Evolutionary conservation across 1,140 invertebrate species (phyloP).

Genomic region (Anagrus nilaparvatae): DNA sequence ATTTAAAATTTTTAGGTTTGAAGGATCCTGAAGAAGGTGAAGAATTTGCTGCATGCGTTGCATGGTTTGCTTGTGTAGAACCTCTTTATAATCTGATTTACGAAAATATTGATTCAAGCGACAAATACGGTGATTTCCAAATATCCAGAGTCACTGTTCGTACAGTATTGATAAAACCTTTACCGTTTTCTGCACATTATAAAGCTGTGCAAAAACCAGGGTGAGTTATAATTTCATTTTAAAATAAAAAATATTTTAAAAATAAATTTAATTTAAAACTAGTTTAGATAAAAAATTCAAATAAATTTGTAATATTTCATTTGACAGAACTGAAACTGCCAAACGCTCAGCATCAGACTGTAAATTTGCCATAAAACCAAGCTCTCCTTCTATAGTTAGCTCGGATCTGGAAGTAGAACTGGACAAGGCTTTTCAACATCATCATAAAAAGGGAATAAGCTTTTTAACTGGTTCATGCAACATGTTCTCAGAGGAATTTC

Average conservation of each 20-base stretch:
- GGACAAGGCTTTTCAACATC: no score
- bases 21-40: neutral
- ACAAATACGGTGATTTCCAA: conserved; percentile 25
- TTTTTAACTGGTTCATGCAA: conserved; percentile 22
- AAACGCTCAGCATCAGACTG: no score
- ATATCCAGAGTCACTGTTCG: conserved; percentile 28
- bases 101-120: conserved; percentile 23
- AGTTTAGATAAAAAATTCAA: no score
- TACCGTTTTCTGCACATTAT: conserved; percentile 26
- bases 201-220: no score
- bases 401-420: no score
- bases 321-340: no score
- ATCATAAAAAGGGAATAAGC: conserved; percentile 23
- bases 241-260: no score
- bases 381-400: no score
- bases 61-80: conserved; percentile 34
- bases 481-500: conserved; percentile 20
- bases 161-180: conserved; percentile 23
- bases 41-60: conserved; percentile 17
- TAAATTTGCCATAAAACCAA: no score
- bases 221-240: no score
- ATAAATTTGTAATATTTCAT: no score
- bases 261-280: no score
- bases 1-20: neutral
- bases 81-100: conserved; percentile 25